These are phyloP conservation scores for Liasis olivaceus DNA, from an alignment of 2,797 vertebrate species.

Conservation along the genomic window DNA sequence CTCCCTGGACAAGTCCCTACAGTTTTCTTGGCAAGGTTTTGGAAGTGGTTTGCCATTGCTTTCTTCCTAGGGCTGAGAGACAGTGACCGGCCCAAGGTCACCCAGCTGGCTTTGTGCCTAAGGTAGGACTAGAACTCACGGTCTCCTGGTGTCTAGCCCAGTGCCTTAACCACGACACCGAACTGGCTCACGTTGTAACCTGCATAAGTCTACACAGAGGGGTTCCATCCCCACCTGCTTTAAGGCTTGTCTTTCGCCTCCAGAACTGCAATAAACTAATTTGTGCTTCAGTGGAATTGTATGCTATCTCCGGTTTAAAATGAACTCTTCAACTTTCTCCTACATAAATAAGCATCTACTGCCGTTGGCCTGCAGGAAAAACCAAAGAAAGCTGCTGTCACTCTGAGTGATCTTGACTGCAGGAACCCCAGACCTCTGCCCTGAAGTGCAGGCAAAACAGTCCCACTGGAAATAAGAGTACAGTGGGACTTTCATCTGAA, in stretches of 20 bases:
- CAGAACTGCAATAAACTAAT: neutral
- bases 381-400: too few species aligned
- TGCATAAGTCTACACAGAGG: neutral
- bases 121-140: neutral
- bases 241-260: neutral
- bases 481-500: neutral
- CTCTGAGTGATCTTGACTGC: neutral
- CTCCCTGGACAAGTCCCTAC: neutral
- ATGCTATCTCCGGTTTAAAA: neutral
- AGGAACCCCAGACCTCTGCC: neutral
- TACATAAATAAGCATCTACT: neutral
- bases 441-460: neutral
- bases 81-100: neutral
- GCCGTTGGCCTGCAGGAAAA: neutral
- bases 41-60: neutral
- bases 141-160: neutral
- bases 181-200: neutral
- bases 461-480: neutral
- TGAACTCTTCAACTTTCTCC: neutral
- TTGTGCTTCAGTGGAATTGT: neutral
- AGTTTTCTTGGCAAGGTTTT: neutral
- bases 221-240: neutral
- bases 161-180: neutral
- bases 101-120: neutral
- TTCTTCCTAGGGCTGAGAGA: neutral